A percentile compares a stretch with the other conserved stretches of the same genome.
Evolutionary conservation across 53 echinoderm and acorn worm genomes (phyloP).

Genomic region (Temnopleurus reevesii): DNA sequence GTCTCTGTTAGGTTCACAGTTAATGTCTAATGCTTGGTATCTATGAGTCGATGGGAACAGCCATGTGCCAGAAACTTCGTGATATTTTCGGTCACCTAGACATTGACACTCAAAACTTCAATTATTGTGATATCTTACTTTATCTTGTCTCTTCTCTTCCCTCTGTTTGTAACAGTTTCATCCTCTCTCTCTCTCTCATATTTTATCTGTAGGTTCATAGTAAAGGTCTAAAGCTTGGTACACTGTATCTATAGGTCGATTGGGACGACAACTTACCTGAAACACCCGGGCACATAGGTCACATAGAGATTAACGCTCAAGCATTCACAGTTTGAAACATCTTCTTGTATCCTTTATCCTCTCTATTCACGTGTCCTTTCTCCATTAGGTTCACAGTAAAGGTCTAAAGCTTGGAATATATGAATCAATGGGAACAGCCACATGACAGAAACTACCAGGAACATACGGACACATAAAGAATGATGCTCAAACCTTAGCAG

Average conservation of each 20-base stretch:
- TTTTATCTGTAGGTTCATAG: conserved; percentile 62
- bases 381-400: conserved; percentile 68
- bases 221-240: conserved; percentile 83
- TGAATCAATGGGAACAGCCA: conserved; percentile 75
- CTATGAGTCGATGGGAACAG: conserved; percentile 80
- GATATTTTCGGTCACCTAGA: conserved; percentile 80
- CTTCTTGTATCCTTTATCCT: background rate
- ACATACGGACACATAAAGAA: conserved; percentile 74
- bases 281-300: too few relatives aligned
- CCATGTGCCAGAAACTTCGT: conserved; percentile 74
- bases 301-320: too few relatives aligned
- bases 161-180: background rate
- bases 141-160: too few relatives aligned
- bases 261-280: conserved; percentile 70
- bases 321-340: too few relatives aligned
- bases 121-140: too few relatives aligned
- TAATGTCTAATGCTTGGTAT: conserved; percentile 89
- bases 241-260: conserved; percentile 77
- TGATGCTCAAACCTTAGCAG: conserved; percentile 88
- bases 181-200: background rate
- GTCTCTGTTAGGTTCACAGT: conserved; percentile 64
- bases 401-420: conserved; percentile 95
- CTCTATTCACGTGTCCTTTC: background rate
- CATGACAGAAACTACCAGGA: conserved; percentile 81
- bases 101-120: conserved; percentile 83